Percentiles rank a stretch among this genome's conserved stretches.
Conservation (phyloP, 2,797 vertebrate genomes). For the Mus caroli region DNA sequence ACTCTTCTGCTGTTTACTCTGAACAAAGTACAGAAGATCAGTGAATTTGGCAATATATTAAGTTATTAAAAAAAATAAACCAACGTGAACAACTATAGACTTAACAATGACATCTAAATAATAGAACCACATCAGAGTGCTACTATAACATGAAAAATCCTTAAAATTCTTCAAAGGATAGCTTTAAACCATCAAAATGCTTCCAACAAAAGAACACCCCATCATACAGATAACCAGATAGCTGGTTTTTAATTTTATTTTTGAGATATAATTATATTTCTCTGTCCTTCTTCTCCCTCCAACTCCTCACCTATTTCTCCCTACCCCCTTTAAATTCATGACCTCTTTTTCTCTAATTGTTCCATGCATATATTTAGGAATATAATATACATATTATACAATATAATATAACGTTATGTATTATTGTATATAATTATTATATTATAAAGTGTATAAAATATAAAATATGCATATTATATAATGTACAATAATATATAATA, state of each 20-base stretch:
- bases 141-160: slow-evolving; percentile 43
- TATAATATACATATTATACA: not conserved
- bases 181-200: slow-evolving; percentile 36
- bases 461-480: not conserved
- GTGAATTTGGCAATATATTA: slow-evolving; percentile 48
- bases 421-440: not conserved
- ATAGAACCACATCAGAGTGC: slow-evolving; percentile 36
- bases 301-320: not conserved
- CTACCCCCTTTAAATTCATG: not conserved
- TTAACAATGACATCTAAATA: slow-evolving; percentile 55
- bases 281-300: not conserved
- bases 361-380: not conserved
- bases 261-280: not conserved
- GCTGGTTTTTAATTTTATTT: not conserved
- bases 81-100: not conserved
- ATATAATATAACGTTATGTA: not conserved
- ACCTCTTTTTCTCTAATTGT: not conserved
- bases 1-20: slow-evolving; percentile 48
- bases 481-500: not conserved
- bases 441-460: not conserved
- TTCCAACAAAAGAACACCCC: slow-evolving; percentile 11
- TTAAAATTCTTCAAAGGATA: slow-evolving; percentile 52
- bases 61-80: slow-evolving; percentile 62
- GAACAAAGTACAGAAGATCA: slow-evolving; percentile 24
- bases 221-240: not conserved